Conservation (phyloP, 2,888 invertebrate species). For the Litoditis marina region DNA sequence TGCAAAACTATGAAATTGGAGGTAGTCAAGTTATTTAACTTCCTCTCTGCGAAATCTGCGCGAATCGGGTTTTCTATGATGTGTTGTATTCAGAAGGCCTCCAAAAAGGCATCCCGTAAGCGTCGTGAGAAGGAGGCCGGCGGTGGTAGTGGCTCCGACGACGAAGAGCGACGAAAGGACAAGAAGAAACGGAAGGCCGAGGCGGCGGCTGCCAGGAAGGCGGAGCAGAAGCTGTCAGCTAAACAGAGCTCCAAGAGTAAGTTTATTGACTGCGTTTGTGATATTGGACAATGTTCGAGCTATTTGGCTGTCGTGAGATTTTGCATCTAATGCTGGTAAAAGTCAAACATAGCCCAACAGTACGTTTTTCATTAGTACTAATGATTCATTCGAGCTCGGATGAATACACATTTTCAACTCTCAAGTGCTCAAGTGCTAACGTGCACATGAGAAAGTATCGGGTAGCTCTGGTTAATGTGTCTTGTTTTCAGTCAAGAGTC, state of each 20-base stretch:
- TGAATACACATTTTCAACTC: too few species aligned
- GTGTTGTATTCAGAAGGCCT: slow-evolving; percentile 25
- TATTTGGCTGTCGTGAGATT: not conserved
- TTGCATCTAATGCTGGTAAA: too few species aligned
- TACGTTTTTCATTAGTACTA: not conserved
- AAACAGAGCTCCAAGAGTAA: slow-evolving; percentile 39
- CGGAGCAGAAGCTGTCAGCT: slow-evolving; percentile 35
- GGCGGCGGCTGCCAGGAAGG: slow-evolving; percentile 16
- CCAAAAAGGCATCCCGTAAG: slow-evolving; percentile 35
- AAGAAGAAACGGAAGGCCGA: slow-evolving; percentile 31
- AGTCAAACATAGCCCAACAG: too few species aligned
- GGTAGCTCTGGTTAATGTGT: too few species aligned
- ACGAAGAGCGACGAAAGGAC: slow-evolving; percentile 24
- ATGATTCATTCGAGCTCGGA: not conserved
- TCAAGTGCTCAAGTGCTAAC: too few species aligned
- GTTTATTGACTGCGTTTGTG: slow-evolving; percentile 11
- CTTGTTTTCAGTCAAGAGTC: slow-evolving; percentile 41
- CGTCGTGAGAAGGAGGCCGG: slow-evolving; percentile 23
- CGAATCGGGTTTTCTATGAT: too few species aligned
- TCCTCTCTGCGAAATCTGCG: too few species aligned
- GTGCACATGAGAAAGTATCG: too few species aligned
- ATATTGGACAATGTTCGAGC: too few species aligned
- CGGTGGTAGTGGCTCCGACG: slow-evolving; percentile 38
- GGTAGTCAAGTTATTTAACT: too few species aligned
- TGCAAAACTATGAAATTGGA: too few species aligned